A percentile compares a stretch with the other conserved stretches of the same genome.
These are phyloP conservation scores for Lumbricus terrestris DNA, from an alignment of 2,888 invertebrate species.

Conservation along the genomic window DNA sequence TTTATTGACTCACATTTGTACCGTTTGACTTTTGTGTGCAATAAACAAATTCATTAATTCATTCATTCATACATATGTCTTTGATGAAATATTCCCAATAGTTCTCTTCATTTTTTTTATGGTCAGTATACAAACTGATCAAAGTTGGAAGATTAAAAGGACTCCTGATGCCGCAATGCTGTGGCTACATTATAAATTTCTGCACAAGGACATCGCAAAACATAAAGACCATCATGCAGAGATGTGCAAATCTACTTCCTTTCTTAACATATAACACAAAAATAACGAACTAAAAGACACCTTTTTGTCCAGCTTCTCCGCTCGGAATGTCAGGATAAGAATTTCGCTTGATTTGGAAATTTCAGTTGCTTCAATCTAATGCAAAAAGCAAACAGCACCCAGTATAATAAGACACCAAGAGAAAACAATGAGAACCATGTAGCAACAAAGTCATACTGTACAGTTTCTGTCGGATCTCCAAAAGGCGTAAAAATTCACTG, in stretches of 20 bases:
- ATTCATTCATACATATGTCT: too few species aligned
- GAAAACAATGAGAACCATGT: background rate
- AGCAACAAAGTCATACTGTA: background rate
- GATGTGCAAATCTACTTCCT: background rate
- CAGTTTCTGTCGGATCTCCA: too few species aligned
- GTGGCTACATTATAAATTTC: background rate
- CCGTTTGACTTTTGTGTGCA: too few species aligned
- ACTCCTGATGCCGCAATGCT: background rate
- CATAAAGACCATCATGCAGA: too few species aligned
- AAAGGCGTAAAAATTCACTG: too few species aligned
- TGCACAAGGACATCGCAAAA: too few species aligned
- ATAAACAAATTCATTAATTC: too few species aligned
- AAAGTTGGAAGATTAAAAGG: too few species aligned
- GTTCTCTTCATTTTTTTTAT: background rate
- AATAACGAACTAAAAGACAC: slow-evolving; percentile 38
- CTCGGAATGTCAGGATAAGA: slow-evolving; percentile 47
- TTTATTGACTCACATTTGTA: too few species aligned
- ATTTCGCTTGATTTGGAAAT: slow-evolving; percentile 48
- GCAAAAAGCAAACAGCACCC: slow-evolving; percentile 25
- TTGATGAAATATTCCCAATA: too few species aligned
- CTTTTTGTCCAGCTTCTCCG: slow-evolving; percentile 55
- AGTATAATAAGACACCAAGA: background rate
- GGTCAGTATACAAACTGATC: background rate
- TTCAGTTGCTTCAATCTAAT: slow-evolving; percentile 52
- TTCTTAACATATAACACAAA: background rate